Evolutionary conservation across 2,888 invertebrate genomes (phyloP), one percentile per base, ranked within the genome.

Genomic region (Colletes collaris): DNA sequence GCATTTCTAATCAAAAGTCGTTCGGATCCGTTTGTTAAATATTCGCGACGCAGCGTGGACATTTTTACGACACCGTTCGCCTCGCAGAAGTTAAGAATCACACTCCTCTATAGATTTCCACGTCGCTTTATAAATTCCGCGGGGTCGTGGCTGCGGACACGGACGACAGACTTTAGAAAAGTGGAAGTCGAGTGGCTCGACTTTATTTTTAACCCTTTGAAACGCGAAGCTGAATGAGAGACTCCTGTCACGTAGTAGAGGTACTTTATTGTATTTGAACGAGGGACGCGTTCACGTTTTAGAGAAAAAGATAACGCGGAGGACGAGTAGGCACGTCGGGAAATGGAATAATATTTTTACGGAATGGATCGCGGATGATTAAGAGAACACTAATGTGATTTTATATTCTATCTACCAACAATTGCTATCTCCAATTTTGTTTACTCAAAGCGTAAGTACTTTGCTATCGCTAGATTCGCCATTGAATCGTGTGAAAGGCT

Each of bases 161-260:
- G 44, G 44, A 10, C 3, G 44, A 46, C 44, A 8, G 37, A 71
- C 50, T 64, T 59, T 46, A 7, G 46, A 64, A 49, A 64, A 64
- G 58, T 63, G 50, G 58, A 71, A 16, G 58, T 52, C 50, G 35
- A 19, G 44, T 46, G 10, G 1, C 44, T 16, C 3, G 50, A 64
- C 8, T 76, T 76, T 71, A 76, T 76, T 76, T 71, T 76, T 76
- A 65, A 76, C 59, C 52, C 59, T 64, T 76, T 63, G 59, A 65
- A 64, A 46, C 49, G 49, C 4, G 52, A 19, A 11, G 65, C n/a
- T 65, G 46, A 65, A 55, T 60, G 60, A 46, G 16, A 53, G 49
- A 49, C 56, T 11, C 49, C 49, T 19, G 58, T 72, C 66, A 66
- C 66, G 58, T 8, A 67, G 16, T 50, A 27, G 44, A 67, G 72